Percentiles rank a stretch among this genome's conserved stretches.
Evolutionary conservation across 2,888 invertebrate species (phyloP).

Genomic region (Chrysolina haemoptera): DNA sequence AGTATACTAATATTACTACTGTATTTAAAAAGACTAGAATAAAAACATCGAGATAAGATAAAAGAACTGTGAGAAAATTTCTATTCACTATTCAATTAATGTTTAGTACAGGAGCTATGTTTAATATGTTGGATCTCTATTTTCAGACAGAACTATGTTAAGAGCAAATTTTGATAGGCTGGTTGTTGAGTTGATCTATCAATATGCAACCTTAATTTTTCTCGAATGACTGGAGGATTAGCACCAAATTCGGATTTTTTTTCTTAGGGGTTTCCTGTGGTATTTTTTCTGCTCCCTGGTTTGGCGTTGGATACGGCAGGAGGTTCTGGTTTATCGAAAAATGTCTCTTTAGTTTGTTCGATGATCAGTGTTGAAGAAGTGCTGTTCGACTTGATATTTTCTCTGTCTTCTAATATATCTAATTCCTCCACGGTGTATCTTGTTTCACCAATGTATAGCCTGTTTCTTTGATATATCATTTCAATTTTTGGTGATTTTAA

Average conservation of each 20-base stretch:
- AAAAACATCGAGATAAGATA: constrained; percentile 11
- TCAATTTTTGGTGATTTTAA: too few species aligned
- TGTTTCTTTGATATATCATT: neutral
- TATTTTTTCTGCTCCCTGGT: constrained; percentile 1
- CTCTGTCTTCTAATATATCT: too few species aligned
- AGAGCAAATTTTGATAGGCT: too few species aligned
- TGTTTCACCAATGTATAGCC: too few species aligned
- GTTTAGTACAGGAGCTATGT: too few species aligned
- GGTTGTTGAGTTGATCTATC: too few species aligned
- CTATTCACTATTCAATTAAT: constrained; percentile 11
- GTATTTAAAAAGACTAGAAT: too few species aligned
- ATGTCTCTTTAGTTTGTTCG: neutral
- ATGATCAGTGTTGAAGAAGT: neutral
- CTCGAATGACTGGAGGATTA: neutral
- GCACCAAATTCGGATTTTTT: neutral
- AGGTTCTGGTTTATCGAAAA: constrained; percentile 10
- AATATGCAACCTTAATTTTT: neutral
- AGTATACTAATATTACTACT: neutral
- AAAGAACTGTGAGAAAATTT: neutral
- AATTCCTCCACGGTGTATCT: too few species aligned
- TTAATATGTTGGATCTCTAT: too few species aligned
- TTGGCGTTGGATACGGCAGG: neutral
- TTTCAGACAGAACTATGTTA: too few species aligned
- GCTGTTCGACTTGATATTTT: neutral
- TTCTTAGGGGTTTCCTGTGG: constrained; percentile 6